A percentile compares a stretch with the other conserved stretches of the same genome.
Evolutionary conservation across 2,797 vertebrate species (phyloP).

Genomic region (Acridotheres tristis): DNA sequence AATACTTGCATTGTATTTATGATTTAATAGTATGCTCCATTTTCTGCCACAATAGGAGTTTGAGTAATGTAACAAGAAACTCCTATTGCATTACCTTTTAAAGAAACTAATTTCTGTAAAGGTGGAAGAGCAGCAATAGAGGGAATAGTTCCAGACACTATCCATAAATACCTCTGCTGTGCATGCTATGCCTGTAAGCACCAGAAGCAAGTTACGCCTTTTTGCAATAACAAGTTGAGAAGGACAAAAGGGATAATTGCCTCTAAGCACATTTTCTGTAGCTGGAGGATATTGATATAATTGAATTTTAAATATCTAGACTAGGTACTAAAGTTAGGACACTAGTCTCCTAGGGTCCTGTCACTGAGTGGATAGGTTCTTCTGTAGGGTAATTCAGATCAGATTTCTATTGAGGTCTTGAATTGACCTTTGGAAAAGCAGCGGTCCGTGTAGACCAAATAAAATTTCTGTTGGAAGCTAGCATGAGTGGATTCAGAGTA

Average conservation of each 20-base stretch:
- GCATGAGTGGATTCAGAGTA: fast-evolving
- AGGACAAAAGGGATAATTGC: background rate
- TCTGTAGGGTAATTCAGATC: background rate
- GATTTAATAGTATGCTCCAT: background rate
- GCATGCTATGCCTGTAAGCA: background rate
- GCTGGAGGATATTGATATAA: background rate
- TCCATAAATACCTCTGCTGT: background rate
- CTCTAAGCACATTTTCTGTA: background rate
- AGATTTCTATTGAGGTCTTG: background rate
- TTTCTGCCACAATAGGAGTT: background rate
- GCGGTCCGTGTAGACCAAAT: background rate
- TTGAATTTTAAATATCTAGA: background rate
- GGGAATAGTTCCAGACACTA: background rate
- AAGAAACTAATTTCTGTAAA: background rate
- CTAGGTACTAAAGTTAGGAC: background rate
- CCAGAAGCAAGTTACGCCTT: background rate
- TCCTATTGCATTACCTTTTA: background rate
- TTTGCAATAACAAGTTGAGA: background rate
- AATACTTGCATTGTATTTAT: background rate
- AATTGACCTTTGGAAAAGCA: background rate
- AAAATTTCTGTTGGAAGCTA: background rate
- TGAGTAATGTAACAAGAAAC: background rate
- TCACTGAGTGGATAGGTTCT: background rate
- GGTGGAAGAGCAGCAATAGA: background rate
- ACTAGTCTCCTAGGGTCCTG: background rate